phyloP scores from a whole-genome alignment of 2,888 invertebrate genomes.

The Pardosa pseudoannulata region DNA sequence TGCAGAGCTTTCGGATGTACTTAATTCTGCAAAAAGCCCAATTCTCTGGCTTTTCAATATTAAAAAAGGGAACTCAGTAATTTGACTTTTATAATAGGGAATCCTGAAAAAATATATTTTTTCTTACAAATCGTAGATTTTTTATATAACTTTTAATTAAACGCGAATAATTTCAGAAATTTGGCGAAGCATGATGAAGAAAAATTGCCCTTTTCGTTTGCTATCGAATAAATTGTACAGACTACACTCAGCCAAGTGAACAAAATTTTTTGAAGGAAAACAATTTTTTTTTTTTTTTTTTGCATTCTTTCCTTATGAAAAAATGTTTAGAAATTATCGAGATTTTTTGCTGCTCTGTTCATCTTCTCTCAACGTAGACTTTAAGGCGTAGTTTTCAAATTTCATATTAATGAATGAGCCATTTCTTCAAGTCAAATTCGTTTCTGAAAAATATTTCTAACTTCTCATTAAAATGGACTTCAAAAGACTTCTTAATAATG shows the following conservation, averaged over 20 bases:
- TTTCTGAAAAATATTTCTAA: not conserved
- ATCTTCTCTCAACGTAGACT: not conserved
- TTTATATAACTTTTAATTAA: slow-evolving; percentile 1
- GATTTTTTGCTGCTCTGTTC: not conserved
- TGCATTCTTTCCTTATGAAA: no score
- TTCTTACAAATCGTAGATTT: not conserved
- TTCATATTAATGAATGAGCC: not conserved
- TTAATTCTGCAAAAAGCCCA: not conserved
- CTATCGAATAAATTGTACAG: not conserved
- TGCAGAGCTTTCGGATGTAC: not conserved
- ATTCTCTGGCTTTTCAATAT: not conserved
- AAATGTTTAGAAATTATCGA: not conserved
- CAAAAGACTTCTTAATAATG: slow-evolving; percentile 49
- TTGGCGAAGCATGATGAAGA: not conserved
- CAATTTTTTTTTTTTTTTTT: not conserved
- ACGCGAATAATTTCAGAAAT: not conserved
- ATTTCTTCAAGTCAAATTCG: not conserved
- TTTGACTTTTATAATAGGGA: not conserved
- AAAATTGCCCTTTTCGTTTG: not conserved
- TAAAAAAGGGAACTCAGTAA: not conserved
- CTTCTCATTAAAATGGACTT: slow-evolving; percentile 24
- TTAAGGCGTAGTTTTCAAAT: not conserved
- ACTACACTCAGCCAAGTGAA: not conserved
- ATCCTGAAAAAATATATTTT: not conserved
- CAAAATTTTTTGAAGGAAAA: not conserved